Evolutionary conservation across 1,140 invertebrate species (phyloP).

Genomic region (Pentalonia nigronervosa): DNA sequence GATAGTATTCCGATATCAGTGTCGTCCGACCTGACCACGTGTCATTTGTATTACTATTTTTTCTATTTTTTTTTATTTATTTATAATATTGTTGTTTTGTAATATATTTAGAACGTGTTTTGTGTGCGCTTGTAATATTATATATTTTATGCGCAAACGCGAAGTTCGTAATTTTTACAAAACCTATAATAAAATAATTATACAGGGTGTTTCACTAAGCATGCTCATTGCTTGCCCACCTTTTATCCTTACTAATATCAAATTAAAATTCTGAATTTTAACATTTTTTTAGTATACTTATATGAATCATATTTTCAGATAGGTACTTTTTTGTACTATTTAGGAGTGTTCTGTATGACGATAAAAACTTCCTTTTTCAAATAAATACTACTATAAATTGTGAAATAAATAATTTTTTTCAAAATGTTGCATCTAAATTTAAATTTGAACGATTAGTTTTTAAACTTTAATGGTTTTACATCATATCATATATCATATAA

Average conservation of each 20-base stretch:
- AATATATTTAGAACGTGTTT: conserved; percentile 5
- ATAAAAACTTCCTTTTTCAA: too few relatives aligned
- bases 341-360: too few relatives aligned
- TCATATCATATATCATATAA: too few relatives aligned
- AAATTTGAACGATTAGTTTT: too few relatives aligned
- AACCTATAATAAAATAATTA: background rate
- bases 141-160: background rate
- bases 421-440: too few relatives aligned
- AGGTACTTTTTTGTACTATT: background rate
- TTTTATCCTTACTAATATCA: background rate
- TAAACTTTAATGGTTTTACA: too few relatives aligned
- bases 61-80: background rate
- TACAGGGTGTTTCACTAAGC: background rate
- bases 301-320: too few relatives aligned
- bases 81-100: conserved; percentile 27
- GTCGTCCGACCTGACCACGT: background rate
- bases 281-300: background rate
- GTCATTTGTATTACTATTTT: background rate
- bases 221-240: background rate
- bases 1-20: conserved; percentile 36
- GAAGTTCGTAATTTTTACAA: background rate
- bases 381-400: too few relatives aligned
- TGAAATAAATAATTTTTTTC: background rate
- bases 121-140: conserved; percentile 23
- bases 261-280: background rate